Conservation (phyloP, 1,140 invertebrate genomes). For the Copidosoma floridanum region DNA sequence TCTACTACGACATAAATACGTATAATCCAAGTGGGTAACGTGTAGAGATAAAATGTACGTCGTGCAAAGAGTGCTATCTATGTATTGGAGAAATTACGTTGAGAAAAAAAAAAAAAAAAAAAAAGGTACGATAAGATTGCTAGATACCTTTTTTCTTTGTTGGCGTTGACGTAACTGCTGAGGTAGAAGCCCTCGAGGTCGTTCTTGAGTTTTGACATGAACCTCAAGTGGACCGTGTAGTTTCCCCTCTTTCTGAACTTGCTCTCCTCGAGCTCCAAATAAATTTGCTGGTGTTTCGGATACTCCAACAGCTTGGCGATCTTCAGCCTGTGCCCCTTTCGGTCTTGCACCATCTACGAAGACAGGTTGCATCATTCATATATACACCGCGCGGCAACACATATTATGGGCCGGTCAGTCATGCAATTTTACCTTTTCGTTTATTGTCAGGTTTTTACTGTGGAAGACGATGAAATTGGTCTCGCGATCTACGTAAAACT, state of each 20-base stretch:
- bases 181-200: slow-evolving; percentile 91
- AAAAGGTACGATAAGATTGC: too few relatives aligned
- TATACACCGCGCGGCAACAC: too few relatives aligned
- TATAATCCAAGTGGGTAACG: too few relatives aligned
- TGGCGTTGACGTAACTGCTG: slow-evolving; percentile 75
- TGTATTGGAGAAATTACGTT: too few relatives aligned
- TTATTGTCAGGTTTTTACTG: slow-evolving; percentile 84
- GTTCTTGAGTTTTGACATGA: slow-evolving; percentile 74
- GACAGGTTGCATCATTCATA: too few relatives aligned
- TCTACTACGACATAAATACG: too few relatives aligned
- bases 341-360: slow-evolving; percentile 69
- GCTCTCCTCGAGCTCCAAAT: slow-evolving; percentile 74
- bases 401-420: too few relatives aligned
- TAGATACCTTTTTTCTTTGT: slow-evolving; percentile 76
- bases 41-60: too few relatives aligned
- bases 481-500: slow-evolving; percentile 78
- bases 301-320: slow-evolving; percentile 77
- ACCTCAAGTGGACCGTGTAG: slow-evolving; percentile 82
- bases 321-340: slow-evolving; percentile 69
- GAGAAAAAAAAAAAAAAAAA: too few relatives aligned
- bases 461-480: slow-evolving; percentile 90
- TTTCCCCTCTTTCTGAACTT: slow-evolving; percentile 75
- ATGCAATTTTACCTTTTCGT: slow-evolving; percentile 76
- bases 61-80: too few relatives aligned
- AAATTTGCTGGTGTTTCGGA: slow-evolving; percentile 78